Evolutionary conservation across 2,888 invertebrate genomes (phyloP), one percentile per base, ranked within the genome.

Genomic region (Pseudeuparius sepicola): DNA sequence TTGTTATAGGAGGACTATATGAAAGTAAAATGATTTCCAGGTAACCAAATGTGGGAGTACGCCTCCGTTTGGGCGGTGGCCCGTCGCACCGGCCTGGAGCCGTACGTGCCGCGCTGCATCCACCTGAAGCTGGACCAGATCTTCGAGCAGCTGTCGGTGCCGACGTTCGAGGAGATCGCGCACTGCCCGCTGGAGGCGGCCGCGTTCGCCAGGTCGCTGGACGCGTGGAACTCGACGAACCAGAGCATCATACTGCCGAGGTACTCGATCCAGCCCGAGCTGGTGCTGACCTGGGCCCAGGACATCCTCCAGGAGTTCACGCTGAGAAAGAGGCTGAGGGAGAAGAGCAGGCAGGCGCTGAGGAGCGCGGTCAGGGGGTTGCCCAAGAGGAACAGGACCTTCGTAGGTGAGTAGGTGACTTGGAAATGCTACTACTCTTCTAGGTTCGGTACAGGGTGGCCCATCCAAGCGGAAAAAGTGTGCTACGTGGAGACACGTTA

Each of bases 211-310:
- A 64, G 59, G 43, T 66, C 68, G 3, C 51, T 67, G 33, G 64
- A 66, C 25, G 61, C 63, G 24, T 71, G 71, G 71, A 69, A 68
- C 46, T 66, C 63, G 51, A 70, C 69, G 7, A 66, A 68, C 33
- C 71, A 71, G 50, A 70, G 67, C 48, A 71, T 71, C 40, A 62
- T 71, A 42, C 58, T 72, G 47, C 70, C 69, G 36, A 61, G 63
- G 36, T 68, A 68, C 50, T 63, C 66, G 17, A 62, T 68, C 24
- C 65, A 69, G 43, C 67, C 69, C 53, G 70, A 70, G 29, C 51
- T 70, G 41, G 67, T 71, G 38, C 53, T 70, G 45, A 59, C 65
- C 33, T 71, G 70, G 69, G 61, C 66, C 52, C 67, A 69, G 52
- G 71, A 71, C 49, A 60, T 72, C 39, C 60, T 68, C 36, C 63